A percentile compares a stretch with the other conserved stretches of the same genome.
Evolutionary conservation across 2,797 vertebrate genomes (phyloP).

Genomic region (Gallinago nigripennis): DNA sequence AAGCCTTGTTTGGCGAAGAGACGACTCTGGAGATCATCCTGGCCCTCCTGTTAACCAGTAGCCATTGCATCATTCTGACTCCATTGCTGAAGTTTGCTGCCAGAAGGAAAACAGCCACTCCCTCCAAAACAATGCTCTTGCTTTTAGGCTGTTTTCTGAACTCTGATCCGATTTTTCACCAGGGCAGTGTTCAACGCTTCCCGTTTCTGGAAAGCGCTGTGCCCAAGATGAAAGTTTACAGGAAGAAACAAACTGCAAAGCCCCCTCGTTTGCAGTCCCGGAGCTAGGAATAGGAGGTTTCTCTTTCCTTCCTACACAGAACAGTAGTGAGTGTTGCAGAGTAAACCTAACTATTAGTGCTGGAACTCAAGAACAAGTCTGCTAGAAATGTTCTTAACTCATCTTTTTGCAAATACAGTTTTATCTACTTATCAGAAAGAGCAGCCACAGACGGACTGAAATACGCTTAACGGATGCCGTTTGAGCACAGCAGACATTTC

Average conservation of each 20-base stretch:
- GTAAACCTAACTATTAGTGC: neutral
- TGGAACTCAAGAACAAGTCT: neutral
- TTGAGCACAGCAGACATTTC: neutral
- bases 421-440: neutral
- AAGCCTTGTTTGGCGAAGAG: neutral
- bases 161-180: slow-evolving; percentile 13
- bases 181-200: neutral
- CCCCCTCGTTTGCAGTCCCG: neutral
- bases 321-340: neutral
- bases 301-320: slow-evolving; percentile 3
- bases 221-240: neutral
- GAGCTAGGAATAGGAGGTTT: slow-evolving; percentile 6
- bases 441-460: fast-evolving
- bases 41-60: neutral
- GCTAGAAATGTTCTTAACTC: neutral
- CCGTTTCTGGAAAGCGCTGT: neutral
- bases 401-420: neutral
- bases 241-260: slow-evolving; percentile 51
- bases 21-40: neutral
- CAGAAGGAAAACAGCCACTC: neutral
- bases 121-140: slow-evolving; percentile 24
- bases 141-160: slow-evolving; percentile 37
- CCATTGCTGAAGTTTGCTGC: neutral
- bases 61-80: neutral
- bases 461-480: fast-evolving